Base-by-base conservation (phyloP, 2,888 invertebrate genomes). In the Oligia fasciuncula region DNA sequence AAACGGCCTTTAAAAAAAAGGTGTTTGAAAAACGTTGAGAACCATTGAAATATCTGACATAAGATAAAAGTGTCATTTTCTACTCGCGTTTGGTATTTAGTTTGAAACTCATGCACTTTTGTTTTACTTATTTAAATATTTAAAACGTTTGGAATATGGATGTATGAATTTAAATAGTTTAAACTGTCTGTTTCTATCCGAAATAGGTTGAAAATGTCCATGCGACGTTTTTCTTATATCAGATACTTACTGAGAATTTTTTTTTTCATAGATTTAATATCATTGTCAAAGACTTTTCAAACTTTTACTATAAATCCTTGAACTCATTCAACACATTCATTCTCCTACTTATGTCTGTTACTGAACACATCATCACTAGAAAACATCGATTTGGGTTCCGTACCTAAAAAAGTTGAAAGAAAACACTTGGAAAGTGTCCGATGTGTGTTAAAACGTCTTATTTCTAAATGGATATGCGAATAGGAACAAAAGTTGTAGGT, bases 301-400 rank as follows among this genome's bases (percentile, higher is more conserved):
- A 66, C 35, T 35, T 73, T 65, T 67, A 65, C 49, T 86, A 51
- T 29, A 62, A 57, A 70, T 68, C 72, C 49, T 71, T 86, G 69
- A 65, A 76, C 46, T 72, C 74, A 65, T 66, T 77, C 60, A 74
- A 43, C 11, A n/a, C 79, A 71, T n/a, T 62, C 63, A 78, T 80
- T 80, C 87, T 80, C 75, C 79, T 72, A 74, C 68, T 76, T 76
- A 84, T 71, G 51, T 73, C 82, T 79, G 80, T 77, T 77, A 83
- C 74, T 89, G 87, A 91, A 90, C 89, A 88, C 90, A 88, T 85
- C 81, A 78, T 83, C 88, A 87, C 88, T 87, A 91, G 87, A 88
- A 81, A 80, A 78, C 72, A 73, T 68, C 60, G 71, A 79, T 81
- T 84, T 69, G 66, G 66, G 83, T 87, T 87, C 89, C 85, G 82